Evolutionary conservation across 2,113 vertebrate species (phyloP).

Genomic region (Hypocryptadius cinnamomeus): DNA sequence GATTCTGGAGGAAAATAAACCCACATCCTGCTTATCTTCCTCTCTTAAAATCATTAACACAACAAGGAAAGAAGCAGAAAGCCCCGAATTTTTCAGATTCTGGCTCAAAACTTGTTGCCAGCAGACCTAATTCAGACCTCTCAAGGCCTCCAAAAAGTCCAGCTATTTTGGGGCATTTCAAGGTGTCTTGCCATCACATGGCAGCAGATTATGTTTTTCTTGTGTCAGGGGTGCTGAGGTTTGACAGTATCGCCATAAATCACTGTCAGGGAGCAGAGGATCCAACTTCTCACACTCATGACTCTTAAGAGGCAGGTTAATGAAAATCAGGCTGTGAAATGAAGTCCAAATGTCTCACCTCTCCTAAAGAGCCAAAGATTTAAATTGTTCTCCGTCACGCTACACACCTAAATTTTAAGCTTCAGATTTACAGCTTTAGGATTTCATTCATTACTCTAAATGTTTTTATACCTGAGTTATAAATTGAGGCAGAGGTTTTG

Average conservation of each 20-base stretch:
- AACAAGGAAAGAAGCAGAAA: neutral
- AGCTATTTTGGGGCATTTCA: neutral
- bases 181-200: neutral
- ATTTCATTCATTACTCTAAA: conserved; percentile 70
- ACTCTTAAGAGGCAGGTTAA: conserved; percentile 66
- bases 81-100: neutral
- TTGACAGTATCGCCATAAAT: conserved; percentile 53
- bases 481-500: conserved; percentile 13
- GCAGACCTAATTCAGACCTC: neutral
- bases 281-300: conserved; percentile 53
- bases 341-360: conserved; percentile 54
- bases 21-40: neutral
- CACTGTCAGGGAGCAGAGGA: conserved; percentile 55
- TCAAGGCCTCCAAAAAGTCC: neutral
- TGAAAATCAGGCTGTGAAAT: conserved; percentile 66
- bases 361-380: conserved; percentile 47
- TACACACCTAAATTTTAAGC: conserved; percentile 47
- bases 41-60: neutral
- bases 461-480: conserved; percentile 65
- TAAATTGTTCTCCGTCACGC: conserved; percentile 43
- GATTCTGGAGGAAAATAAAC: neutral
- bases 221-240: conserved; percentile 3
- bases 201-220: conserved; percentile 56
- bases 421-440: conserved; percentile 72
- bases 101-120: neutral